Base-by-base conservation (phyloP, 2,888 invertebrate genomes). In the Phytoseiulus persimilis region DNA sequence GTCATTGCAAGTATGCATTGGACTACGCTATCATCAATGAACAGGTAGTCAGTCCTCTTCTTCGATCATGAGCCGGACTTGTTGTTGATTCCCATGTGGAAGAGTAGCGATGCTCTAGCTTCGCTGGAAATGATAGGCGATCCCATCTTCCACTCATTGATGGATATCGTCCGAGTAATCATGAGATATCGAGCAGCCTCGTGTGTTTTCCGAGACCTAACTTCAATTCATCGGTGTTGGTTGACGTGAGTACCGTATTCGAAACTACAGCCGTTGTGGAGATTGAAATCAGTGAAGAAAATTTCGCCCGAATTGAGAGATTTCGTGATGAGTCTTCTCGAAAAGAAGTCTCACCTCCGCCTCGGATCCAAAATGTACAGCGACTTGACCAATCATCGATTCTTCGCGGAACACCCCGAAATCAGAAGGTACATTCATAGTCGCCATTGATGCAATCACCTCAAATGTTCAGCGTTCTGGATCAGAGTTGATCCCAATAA, bases 321-420 rank as follows among this genome's bases (percentile, higher is more conserved):
- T 23, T 32, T 87, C 87, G 33, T 87, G 6, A 39, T 33, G 45
- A 45, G 87, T 9, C 23, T 87, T 0, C 87, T 87, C 33, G 45
- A 28, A 33, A 87, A 87, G 23, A 31, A 32, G 9, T 9, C 87
- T 9, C 28, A 33, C 28, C 6, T n/a, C 0, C 32, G 87, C 28
- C 87, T 87, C 6, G 87, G 87, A 33, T 87, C 87, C 9, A 87
- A 87, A 32, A 31, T 6, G 9, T 87, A 87, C 31, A 32, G 87
- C 39, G 87, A 87, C n/a, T 9, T 87, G 0, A 33, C n/a, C n/a
- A n/a, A 87, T 31, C 87, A 87, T 31, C 32, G 5, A 45, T 33
- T 87, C 2, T 87, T 87, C 33, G 31, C 6, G 18, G n/a, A n/a
- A 33, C n/a, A 31, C 33, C 28, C 28, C n/a, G 45, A 33, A 32